These are phyloP conservation scores for Neoitamus cyanurus DNA, from an alignment of 2,888 invertebrate genomes.

Conservation along the genomic window DNA sequence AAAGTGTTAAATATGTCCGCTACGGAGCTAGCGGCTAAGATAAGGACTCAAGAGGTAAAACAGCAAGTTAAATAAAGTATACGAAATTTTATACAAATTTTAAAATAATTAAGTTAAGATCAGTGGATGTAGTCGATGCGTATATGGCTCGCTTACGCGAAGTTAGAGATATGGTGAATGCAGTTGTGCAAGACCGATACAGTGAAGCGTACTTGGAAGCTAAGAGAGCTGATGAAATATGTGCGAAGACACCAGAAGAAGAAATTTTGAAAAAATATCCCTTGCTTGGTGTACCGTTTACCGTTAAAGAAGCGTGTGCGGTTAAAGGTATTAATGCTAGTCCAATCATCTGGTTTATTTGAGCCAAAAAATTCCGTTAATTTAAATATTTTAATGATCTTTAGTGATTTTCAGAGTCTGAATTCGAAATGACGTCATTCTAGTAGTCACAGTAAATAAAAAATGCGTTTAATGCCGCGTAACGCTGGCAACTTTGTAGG, in stretches of 20 bases:
- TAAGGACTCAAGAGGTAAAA: constrained; percentile 63
- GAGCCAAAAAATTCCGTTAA: not conserved
- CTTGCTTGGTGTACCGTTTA: constrained; percentile 83
- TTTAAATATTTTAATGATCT: not conserved
- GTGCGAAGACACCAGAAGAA: constrained; percentile 56
- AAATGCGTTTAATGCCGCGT: too few species aligned
- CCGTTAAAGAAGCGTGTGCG: constrained; percentile 83
- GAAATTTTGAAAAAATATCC: constrained; percentile 71
- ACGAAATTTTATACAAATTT: not conserved
- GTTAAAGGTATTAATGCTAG: constrained; percentile 71
- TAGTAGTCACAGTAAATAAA: too few species aligned
- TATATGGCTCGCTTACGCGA: constrained; percentile 74
- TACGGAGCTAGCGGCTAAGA: constrained; percentile 70
- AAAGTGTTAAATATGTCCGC: constrained; percentile 62
- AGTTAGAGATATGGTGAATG: constrained; percentile 76
- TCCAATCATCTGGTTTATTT: not conserved
- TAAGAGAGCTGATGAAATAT: constrained; percentile 68
- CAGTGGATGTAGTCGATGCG: constrained; percentile 70
- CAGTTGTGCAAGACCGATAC: constrained; percentile 76
- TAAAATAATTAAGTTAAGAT: constrained; percentile 68
- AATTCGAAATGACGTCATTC: too few species aligned
- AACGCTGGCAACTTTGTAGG: too few species aligned
- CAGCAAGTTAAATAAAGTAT: not conserved
- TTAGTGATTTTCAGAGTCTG: too few species aligned
- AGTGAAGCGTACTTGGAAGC: constrained; percentile 75